Evolutionary conservation across 2,888 invertebrate genomes (phyloP).

Genomic region (Thereva unica): DNA sequence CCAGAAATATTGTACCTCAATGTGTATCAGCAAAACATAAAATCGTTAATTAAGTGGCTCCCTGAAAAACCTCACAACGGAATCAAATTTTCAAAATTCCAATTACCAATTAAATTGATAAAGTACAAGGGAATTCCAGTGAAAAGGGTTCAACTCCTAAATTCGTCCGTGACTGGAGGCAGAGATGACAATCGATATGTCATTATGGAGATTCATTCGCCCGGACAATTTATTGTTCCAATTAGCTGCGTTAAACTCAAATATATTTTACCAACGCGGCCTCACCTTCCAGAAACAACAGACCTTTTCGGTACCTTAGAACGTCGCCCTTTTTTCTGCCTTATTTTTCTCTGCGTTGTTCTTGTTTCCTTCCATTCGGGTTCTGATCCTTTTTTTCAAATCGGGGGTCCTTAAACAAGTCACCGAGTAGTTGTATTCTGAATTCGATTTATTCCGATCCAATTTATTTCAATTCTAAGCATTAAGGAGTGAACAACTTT

Average conservation of each 20-base stretch:
- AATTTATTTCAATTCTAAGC: no score
- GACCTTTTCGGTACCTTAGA: conserved; percentile 30
- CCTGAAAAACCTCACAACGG: no score
- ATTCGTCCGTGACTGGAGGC: conserved; percentile 13
- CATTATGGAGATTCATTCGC: conserved; percentile 39
- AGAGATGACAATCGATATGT: conserved; percentile 39
- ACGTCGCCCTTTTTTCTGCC: conserved; percentile 6
- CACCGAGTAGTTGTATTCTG: no score
- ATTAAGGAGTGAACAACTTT: no score
- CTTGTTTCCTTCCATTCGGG: conserved; percentile 16
- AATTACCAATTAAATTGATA: conserved; percentile 31
- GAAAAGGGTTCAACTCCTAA: conserved; percentile 22
- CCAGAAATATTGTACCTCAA: no score
- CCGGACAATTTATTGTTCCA: conserved; percentile 39
- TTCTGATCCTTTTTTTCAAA: conserved; percentile 12
- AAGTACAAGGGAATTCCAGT: conserved; percentile 24
- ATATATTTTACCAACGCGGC: conserved; percentile 36
- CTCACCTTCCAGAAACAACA: conserved; percentile 18
- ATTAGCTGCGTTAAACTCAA: conserved; percentile 39
- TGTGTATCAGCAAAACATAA: no score
- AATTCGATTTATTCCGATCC: no score
- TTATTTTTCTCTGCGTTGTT: conserved; percentile 6
- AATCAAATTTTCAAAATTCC: conserved; percentile 21
- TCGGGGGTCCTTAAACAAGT: not conserved
- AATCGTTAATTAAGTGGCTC: no score